These are phyloP conservation scores for Rhinoptilus africanus DNA, from an alignment of 2,113 vertebrate species.

Conservation along the genomic window DNA sequence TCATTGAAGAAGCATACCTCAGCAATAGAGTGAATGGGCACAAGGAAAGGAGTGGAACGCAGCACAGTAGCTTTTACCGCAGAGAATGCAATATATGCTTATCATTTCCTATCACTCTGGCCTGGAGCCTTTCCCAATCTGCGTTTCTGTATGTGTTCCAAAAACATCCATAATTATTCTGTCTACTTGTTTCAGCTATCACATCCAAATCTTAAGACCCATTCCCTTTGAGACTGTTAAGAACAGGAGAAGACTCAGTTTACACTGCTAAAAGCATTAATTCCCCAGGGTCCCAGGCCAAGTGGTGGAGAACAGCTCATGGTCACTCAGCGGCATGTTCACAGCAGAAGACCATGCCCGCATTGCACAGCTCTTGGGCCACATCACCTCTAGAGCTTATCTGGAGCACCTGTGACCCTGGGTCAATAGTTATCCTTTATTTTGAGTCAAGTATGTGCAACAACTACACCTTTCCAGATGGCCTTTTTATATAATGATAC, in stretches of 20 bases:
- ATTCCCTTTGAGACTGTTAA: not conserved
- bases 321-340: not conserved
- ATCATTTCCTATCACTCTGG: not conserved
- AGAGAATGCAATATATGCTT: not conserved
- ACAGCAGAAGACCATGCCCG: not conserved
- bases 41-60: not conserved
- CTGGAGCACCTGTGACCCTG: not conserved
- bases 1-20: not conserved
- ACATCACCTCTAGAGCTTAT: not conserved
- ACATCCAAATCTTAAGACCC: not conserved
- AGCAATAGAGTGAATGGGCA: not conserved
- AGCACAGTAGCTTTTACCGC: not conserved
- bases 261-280: not conserved
- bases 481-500: not conserved
- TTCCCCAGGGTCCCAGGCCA: not conserved
- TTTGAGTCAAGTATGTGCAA: not conserved
- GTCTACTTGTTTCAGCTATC: not conserved
- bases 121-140: not conserved
- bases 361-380: fast-evolving
- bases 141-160: not conserved
- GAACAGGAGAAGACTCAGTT: not conserved
- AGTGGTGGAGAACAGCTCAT: not conserved
- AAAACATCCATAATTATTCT: not conserved
- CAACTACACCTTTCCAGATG: not conserved
- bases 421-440: not conserved